Conservation (phyloP, 2,888 invertebrate genomes). For the Nymphalis polychloros region DNA sequence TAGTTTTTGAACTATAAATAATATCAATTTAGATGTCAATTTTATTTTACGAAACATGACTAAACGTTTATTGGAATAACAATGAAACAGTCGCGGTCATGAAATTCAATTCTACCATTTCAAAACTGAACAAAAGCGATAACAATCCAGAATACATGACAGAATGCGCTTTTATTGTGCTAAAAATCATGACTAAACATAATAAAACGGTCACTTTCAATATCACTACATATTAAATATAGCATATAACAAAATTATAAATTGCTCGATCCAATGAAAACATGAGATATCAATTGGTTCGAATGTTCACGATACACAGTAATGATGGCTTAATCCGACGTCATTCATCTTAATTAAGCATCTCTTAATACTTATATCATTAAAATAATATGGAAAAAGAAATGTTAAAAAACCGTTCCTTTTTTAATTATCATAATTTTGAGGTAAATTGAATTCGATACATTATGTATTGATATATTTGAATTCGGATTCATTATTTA, state of each 20-base stretch:
- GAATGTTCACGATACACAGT: constrained; percentile 11
- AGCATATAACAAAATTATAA: neutral
- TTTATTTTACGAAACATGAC: neutral
- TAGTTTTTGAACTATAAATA: no score
- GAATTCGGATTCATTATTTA: no score
- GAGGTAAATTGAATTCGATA: no score
- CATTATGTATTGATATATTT: no score
- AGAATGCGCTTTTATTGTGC: constrained; percentile 33
- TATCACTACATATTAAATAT: no score
- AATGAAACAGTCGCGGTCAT: constrained; percentile 28
- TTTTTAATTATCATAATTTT: no score
- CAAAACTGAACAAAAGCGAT: constrained; percentile 22
- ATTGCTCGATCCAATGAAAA: constrained; percentile 17
- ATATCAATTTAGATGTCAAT: constrained; percentile 8
- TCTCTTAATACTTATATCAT: neutral
- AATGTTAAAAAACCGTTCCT: no score
- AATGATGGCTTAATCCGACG: constrained; percentile 8
- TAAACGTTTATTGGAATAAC: constrained; percentile 11
- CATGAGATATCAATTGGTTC: constrained; percentile 5
- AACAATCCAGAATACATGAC: constrained; percentile 25
- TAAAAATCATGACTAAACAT: constrained; percentile 16
- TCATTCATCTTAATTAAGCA: constrained; percentile 14
- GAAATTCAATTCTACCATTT: constrained; percentile 25
- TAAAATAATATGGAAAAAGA: neutral
- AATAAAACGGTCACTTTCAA: constrained; percentile 4